A percentile compares a stretch with the other conserved stretches of the same genome.
Evolutionary conservation across 2,888 invertebrate species (phyloP).

Genomic region (Tetropium fuscum): DNA sequence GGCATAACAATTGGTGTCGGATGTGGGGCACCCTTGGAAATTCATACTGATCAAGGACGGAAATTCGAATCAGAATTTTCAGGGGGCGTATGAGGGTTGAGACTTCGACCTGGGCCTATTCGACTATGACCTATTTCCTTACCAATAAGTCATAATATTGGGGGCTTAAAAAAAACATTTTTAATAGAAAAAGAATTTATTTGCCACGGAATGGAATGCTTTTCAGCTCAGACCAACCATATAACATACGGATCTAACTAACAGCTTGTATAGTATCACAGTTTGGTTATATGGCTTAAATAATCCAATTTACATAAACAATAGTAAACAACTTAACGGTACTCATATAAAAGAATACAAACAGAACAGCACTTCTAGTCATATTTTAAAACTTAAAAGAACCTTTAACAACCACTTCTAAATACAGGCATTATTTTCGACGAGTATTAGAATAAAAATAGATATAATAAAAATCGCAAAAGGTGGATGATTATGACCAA

Average conservation of each 20-base stretch:
- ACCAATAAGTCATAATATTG: too few relatives aligned
- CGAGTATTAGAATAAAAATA: not conserved
- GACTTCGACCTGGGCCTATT: too few relatives aligned
- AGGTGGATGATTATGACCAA: too few relatives aligned
- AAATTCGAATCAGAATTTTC: too few relatives aligned
- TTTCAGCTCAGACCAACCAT: slow-evolving; percentile 33
- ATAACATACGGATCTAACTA: slow-evolving; percentile 32
- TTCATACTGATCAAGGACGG: too few relatives aligned
- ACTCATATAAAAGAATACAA: slow-evolving; percentile 7
- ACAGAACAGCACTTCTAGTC: slow-evolving; percentile 14
- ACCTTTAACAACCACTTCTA: slow-evolving; percentile 3
- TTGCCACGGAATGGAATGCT: slow-evolving; percentile 13
- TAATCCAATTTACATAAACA: slow-evolving; percentile 18
- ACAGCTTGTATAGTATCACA: slow-evolving; percentile 33
- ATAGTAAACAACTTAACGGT: slow-evolving; percentile 18
- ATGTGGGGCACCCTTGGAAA: too few relatives aligned
- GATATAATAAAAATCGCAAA: too few relatives aligned
- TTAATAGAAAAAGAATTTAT: slow-evolving; percentile 16
- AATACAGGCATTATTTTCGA: not conserved
- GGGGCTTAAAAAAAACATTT: too few relatives aligned
- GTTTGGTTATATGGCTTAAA: slow-evolving; percentile 33
- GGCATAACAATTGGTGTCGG: too few relatives aligned
- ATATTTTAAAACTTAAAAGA: slow-evolving; percentile 2
- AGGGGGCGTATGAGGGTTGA: too few relatives aligned
- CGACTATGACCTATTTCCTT: too few relatives aligned